A percentile compares a stretch with the other conserved stretches of the same genome.
Evolutionary conservation across 2,797 vertebrate species (phyloP).

Genomic region (Hoplostethus mediterraneus): DNA sequence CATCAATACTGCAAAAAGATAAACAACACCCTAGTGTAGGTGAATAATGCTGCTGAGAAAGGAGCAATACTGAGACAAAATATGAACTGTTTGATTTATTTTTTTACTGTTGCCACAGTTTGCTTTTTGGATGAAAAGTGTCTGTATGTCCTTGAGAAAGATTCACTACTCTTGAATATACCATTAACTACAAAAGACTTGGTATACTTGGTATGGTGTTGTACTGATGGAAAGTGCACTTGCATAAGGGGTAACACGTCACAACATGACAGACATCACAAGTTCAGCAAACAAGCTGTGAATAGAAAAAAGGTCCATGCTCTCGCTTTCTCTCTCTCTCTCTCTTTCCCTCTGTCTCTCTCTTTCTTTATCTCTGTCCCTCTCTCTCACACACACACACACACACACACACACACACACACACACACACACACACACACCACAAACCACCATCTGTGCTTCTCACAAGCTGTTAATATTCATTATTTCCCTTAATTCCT

Average conservation of each 20-base stretch:
- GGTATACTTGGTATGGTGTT: not conserved
- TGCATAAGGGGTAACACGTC: constrained; percentile 13
- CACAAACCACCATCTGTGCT: not conserved
- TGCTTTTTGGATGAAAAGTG: no score
- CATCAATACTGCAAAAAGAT: not conserved
- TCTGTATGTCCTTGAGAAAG: not conserved
- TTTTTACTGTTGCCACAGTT: not conserved
- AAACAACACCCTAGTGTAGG: not conserved
- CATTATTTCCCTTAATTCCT: constrained; percentile 7
- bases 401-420: not conserved
- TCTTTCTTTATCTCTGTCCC: constrained; percentile 22
- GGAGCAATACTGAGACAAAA: not conserved
- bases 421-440: constrained; percentile 11
- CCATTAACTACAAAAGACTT: not conserved
- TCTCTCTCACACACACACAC: not conserved
- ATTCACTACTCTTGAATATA: not conserved
- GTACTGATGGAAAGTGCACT: constrained; percentile 2
- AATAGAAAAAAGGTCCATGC: not conserved
- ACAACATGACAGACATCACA: constrained; percentile 6
- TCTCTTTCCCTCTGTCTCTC: constrained; percentile 1
- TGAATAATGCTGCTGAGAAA: not conserved
- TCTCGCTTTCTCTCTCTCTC: constrained; percentile 9
- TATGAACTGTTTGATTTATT: not conserved
- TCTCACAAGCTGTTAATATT: constrained; percentile 10
- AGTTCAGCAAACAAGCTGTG: constrained; percentile 1